A percentile compares a stretch with the other conserved stretches of the same genome.
Conservation (phyloP, 2,888 invertebrate genomes). For the Scaptomyza polygonia region DNA sequence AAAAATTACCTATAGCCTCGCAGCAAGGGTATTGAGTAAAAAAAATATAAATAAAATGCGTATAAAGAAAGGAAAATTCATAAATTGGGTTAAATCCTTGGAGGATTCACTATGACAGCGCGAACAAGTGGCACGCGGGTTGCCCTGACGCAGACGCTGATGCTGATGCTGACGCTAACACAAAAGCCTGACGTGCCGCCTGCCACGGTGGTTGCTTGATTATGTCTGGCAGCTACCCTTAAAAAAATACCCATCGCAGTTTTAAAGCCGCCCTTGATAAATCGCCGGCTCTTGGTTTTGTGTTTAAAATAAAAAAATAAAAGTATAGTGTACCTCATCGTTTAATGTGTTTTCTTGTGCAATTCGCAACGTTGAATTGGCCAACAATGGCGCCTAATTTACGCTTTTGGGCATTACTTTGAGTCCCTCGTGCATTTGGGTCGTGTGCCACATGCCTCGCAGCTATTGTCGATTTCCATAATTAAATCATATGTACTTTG, state of each 20-base stretch:
- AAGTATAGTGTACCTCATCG: slow-evolving; percentile 6
- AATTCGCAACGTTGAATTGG: slow-evolving; percentile 52
- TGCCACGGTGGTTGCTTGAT: slow-evolving; percentile 53
- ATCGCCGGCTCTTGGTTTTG: background rate
- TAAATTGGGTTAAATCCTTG: slow-evolving; percentile 82
- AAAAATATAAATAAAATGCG: slow-evolving; percentile 20
- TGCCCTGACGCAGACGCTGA: slow-evolving; percentile 45
- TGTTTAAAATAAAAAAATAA: slow-evolving; percentile 13
- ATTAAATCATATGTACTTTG: slow-evolving; percentile 77
- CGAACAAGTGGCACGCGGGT: slow-evolving; percentile 73
- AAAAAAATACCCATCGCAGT: slow-evolving; percentile 27
- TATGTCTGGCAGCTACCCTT: slow-evolving; percentile 42
- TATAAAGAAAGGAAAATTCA: slow-evolving; percentile 55
- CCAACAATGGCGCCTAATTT: slow-evolving; percentile 74
- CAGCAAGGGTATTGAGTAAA: background rate
- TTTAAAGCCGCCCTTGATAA: slow-evolving; percentile 47
- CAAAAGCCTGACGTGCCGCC: slow-evolving; percentile 46
- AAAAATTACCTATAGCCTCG: too few relatives aligned
- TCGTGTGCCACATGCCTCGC: slow-evolving; percentile 40
- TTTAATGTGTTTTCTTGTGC: slow-evolving; percentile 25
- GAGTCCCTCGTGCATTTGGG: slow-evolving; percentile 61
- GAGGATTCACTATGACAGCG: slow-evolving; percentile 81
- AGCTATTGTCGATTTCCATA: slow-evolving; percentile 58
- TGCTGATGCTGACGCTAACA: slow-evolving; percentile 14
- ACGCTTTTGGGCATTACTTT: slow-evolving; percentile 51